Conservation (phyloP, 2,113 vertebrate species). For the Ailuropoda melanoleuca region DNA sequence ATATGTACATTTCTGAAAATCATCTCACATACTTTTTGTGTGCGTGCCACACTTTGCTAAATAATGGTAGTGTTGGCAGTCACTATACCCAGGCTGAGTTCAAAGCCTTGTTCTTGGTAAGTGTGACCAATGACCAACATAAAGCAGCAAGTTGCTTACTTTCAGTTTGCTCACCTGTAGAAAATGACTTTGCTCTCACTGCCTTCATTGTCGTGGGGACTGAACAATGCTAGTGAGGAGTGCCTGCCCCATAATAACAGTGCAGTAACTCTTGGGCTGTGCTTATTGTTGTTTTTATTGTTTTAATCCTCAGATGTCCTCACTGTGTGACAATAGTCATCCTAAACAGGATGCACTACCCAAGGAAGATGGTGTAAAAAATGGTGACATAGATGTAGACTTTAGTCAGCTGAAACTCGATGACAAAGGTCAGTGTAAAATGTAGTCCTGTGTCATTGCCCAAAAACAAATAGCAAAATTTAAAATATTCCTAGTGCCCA, state of each 20-base stretch:
- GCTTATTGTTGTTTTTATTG: background rate
- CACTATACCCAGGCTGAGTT: background rate
- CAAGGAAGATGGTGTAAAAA: background rate
- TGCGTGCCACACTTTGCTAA: background rate
- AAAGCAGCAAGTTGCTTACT: background rate
- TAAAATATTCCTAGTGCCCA: background rate
- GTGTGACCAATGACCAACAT: too few species aligned
- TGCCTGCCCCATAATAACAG: background rate
- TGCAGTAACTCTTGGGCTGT: fast-evolving
- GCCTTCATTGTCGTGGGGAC: background rate
- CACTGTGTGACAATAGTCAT: background rate
- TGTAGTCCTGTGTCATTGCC: background rate
- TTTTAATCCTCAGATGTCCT: background rate
- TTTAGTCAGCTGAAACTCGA: conserved; percentile 31
- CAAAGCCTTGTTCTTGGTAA: background rate
- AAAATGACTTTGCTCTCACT: background rate
- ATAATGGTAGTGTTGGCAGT: background rate
- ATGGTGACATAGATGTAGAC: background rate
- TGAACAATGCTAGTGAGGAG: background rate
- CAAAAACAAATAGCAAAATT: background rate
- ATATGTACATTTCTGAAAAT: background rate
- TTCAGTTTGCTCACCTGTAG: background rate
- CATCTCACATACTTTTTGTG: background rate
- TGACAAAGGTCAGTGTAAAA: conserved; percentile 60
- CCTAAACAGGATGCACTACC: background rate